Conservation (phyloP, 2,888 invertebrate species). For the Cataglyphis livida region DNA sequence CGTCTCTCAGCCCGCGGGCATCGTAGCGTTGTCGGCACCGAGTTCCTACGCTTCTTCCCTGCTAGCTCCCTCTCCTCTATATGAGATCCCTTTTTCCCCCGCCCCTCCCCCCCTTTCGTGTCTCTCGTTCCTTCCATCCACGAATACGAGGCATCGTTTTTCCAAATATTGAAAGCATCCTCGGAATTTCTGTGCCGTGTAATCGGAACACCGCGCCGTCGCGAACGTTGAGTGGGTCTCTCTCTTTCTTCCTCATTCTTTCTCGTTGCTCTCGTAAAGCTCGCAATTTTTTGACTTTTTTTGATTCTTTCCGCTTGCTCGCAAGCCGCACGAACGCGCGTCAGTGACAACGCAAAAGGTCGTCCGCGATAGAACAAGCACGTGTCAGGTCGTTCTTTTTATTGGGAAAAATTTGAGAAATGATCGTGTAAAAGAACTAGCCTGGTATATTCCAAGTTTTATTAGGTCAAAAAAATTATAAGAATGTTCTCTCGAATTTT, state of each 20-base stretch:
- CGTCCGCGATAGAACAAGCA: not conserved
- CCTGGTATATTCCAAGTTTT: not conserved
- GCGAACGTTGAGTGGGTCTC: conserved; percentile 44
- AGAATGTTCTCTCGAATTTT: conserved; percentile 19
- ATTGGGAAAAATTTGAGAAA: conserved; percentile 11
- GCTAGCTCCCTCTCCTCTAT: conserved; percentile 27
- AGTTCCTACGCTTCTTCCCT: conserved; percentile 45
- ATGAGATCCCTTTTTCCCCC: not conserved
- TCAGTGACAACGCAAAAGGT: conserved; percentile 29
- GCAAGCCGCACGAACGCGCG: conserved; percentile 12
- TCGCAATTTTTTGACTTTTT: conserved; percentile 28
- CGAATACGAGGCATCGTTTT: conserved; percentile 79
- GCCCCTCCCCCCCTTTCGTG: conserved; percentile 38
- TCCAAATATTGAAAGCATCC: conserved; percentile 79
- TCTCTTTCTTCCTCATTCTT: conserved; percentile 37
- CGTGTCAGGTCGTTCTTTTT: conserved; percentile 18
- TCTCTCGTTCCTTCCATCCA: conserved; percentile 59
- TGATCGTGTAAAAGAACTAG: not conserved
- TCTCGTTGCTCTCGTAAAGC: not conserved
- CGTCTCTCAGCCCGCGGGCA: conserved; percentile 37
- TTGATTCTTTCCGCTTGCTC: conserved; percentile 27
- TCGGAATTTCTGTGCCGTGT: conserved; percentile 76
- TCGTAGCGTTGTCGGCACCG: conserved; percentile 26
- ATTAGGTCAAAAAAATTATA: not conserved
- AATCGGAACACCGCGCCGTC: conserved; percentile 68